Evolutionary conservation across 2,888 invertebrate species (phyloP).

Genomic region (Ommatoiulus sabulosus): DNA sequence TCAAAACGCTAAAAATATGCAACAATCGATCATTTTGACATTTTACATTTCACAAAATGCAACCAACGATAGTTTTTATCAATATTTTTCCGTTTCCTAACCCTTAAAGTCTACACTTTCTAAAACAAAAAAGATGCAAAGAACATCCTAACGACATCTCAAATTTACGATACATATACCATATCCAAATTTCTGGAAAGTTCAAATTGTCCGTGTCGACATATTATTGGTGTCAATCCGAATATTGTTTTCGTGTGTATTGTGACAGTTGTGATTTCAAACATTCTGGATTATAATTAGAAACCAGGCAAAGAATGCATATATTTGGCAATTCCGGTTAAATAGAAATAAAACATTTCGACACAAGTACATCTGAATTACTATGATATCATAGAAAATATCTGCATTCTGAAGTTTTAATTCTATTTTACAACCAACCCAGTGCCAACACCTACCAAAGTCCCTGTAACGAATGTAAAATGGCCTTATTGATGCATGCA

Average conservation of each 20-base stretch:
- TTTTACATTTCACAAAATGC: too few species aligned
- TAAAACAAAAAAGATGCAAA: too few species aligned
- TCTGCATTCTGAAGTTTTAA: not conserved
- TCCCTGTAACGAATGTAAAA: not conserved
- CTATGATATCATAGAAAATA: not conserved
- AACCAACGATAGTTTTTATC: too few species aligned
- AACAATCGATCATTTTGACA: too few species aligned
- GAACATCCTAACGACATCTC: too few species aligned
- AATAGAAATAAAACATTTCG: too few species aligned
- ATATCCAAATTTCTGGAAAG: too few species aligned
- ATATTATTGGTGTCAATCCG: not conserved
- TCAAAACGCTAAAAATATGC: too few species aligned
- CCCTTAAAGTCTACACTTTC: too few species aligned
- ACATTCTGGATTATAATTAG: not conserved
- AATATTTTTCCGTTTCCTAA: too few species aligned
- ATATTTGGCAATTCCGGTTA: too few species aligned
- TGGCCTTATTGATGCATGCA: not conserved
- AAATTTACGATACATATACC: too few species aligned
- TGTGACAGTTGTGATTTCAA: not conserved
- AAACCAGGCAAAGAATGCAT: not conserved
- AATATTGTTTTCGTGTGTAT: not conserved
- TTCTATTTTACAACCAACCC: not conserved
- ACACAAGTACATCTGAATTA: not conserved
- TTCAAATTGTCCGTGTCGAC: not conserved
- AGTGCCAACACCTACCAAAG: conserved; percentile 1